Base-by-base conservation (phyloP, 2,113 vertebrate genomes). In the Astatoreochromis straeleni region DNA sequence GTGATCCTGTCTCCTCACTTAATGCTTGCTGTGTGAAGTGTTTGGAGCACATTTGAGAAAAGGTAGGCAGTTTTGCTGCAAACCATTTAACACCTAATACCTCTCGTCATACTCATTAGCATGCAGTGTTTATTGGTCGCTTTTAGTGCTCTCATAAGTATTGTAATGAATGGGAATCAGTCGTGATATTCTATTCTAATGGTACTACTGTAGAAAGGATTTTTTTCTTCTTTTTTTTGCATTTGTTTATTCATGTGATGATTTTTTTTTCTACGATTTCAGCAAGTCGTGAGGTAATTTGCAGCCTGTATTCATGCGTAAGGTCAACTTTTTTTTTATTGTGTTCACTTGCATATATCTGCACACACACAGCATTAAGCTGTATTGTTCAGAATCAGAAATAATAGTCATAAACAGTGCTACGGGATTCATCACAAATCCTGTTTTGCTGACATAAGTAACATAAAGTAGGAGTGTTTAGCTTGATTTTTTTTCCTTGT, bases 31-130 rank as follows among this genome's bases (percentile, higher is more conserved):
- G 91, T 97, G 93, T 96, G 93, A 96, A 97, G 96, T 96, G 94
- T 97, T 91, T 97, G 97, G 96, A 97, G 93, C 88, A 94, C 95
- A 96, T 96, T 97, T 96, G 95, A 96, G 89, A 96, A 94, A 96
- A 97, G 96, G 95, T 97, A 97, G 96, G 96, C 93, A 93, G 92
- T 88, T 85, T 84, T 38, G 85, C 86, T 88, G 87, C 85, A 84
- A 89, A 57, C 38, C 78, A 85, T 83, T 91, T 93, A 88, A 93
- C 92, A 86, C 78, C 49, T 82, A 21, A 54, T 84, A 65, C 47
- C 5, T 89, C 11, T 80, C 49, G 12, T 87, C 53, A 86, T 82
- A 51, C 54, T 93, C 73, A 90, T 92, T 81, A 89, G 87, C 90
- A 92, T 91, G 87, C 81, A 80, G 65, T 87, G 84, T 92, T 85